Base-by-base conservation (phyloP, 2,888 invertebrate species). In the Venustoraphidia nigricollis region DNA sequence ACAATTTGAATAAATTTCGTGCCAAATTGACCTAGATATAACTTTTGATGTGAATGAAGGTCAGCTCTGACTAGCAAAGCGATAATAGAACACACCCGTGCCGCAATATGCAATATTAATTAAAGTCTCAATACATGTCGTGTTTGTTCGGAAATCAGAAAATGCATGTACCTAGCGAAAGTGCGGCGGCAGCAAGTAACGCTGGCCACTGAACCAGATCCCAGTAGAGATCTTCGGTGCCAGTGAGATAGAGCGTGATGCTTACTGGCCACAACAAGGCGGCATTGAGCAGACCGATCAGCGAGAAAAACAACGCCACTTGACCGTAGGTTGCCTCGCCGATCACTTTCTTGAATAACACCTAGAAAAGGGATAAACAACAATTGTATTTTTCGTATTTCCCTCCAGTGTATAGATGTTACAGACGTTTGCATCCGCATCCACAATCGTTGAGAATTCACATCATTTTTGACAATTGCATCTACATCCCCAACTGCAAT, bases 291-390 rank as follows among this genome's bases (percentile, higher is more conserved):
- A 92, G 72, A 44, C 95, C 95, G 58, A 96, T 77, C 35, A 91
- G 78, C 0, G 92, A 87, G 71, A 95, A 93, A 68, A 95, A 93
- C 55, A 96, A 70, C 2, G 95, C 91, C 48, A 93, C 83, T 69
- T 94, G 92, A 5, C 91, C 93, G 50, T 87, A 83, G 50, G 86
- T 89, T 51, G 93, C 90, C 61, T 92, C 91, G 10, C 94, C 94
- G 69, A 95, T 85, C 56, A 93, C 83, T 70, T 91, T 90, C 61
- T 91, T 87, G 70, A 94, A 94, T 61, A 93, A 76, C 58, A 96
- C 94, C 90, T 94, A 62, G 38, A 57, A 56, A 17, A 46, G 47
- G n/a, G 34, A 52, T n/a, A 52, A 53, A 39, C 35, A 49, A 3
- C 6, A 6, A 6, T 27, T 27, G 27, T 6, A 6, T 27, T 27